Evolutionary conservation across 2,888 invertebrate species (phyloP).

Genomic region (Mythimna albipuncta): DNA sequence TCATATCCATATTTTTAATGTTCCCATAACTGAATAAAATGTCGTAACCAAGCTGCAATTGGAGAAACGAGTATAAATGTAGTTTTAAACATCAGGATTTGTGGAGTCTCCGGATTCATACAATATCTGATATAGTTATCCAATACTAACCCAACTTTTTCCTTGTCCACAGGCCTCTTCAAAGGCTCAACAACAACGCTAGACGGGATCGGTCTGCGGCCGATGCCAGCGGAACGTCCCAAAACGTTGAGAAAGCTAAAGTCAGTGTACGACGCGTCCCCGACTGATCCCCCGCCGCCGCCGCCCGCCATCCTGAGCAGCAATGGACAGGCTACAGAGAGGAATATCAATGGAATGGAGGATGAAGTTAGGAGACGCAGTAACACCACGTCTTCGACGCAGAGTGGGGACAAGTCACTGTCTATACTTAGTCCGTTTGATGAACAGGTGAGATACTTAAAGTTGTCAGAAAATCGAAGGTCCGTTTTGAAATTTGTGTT

Average conservation of each 20-base stretch:
- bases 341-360: conserved; percentile 82
- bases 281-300: conserved; percentile 79
- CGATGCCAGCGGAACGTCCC: conserved; percentile 93
- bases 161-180: conserved; percentile 92
- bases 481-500: too few species aligned
- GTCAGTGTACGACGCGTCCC: conserved; percentile 92
- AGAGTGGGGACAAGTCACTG: conserved; percentile 87
- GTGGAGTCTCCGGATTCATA: neutral
- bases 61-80: too few species aligned
- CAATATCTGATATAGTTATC: neutral
- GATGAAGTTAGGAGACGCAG: conserved; percentile 89
- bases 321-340: conserved; percentile 84
- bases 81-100: neutral
- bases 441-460: conserved; percentile 89
- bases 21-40: too few species aligned
- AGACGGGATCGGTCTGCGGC: conserved; percentile 91
- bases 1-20: too few species aligned
- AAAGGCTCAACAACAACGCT: conserved; percentile 95
- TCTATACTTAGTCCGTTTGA: conserved; percentile 96
- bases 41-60: too few species aligned
- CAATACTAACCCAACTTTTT: conserved; percentile 30
- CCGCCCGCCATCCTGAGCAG: conserved; percentile 78
- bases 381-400: conserved; percentile 85
- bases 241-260: conserved; percentile 94
- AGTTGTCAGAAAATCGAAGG: neutral